Conservation (phyloP, 2,113 vertebrate genomes). For the Lampris incognitus region DNA sequence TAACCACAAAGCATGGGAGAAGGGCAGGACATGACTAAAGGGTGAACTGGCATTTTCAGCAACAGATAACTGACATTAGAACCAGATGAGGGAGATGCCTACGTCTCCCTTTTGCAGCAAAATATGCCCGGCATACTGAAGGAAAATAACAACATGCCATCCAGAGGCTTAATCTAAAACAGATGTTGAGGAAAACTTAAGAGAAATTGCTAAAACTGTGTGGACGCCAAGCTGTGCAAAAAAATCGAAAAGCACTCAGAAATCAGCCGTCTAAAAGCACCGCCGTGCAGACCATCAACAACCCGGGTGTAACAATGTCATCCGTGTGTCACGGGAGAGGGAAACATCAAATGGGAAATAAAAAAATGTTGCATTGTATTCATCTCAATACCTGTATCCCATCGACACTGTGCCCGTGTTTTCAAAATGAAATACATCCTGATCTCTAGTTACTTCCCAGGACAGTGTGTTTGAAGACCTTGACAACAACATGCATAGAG, state of each 20-base stretch:
- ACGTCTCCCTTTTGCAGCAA: constrained; percentile 22
- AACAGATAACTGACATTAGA: constrained; percentile 5
- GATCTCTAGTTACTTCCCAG: constrained; percentile 1
- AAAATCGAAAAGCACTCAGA: constrained; percentile 6
- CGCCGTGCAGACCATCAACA: constrained; percentile 8
- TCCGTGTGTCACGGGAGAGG: no score
- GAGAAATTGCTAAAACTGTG: constrained; percentile 19
- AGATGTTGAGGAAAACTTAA: constrained; percentile 25
- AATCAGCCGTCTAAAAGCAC: constrained; percentile 31
- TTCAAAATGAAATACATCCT: background rate
- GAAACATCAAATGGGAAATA: no score
- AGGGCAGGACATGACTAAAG: no score
- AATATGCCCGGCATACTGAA: constrained; percentile 28
- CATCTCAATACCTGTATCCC: background rate
- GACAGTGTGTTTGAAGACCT: constrained; percentile 48
- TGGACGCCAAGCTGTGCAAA: constrained; percentile 14
- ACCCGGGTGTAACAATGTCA: background rate
- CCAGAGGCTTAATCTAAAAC: constrained; percentile 32
- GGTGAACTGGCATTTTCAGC: background rate
- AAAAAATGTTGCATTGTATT: background rate
- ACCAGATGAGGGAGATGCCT: background rate
- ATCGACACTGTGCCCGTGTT: constrained; percentile 1
- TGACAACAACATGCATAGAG: constrained; percentile 65
- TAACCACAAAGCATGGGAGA: no score
- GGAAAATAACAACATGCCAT: constrained; percentile 22